These are phyloP conservation scores for Apocheima hispidaria DNA, from an alignment of 2,888 invertebrate species.

Conservation along the genomic window DNA sequence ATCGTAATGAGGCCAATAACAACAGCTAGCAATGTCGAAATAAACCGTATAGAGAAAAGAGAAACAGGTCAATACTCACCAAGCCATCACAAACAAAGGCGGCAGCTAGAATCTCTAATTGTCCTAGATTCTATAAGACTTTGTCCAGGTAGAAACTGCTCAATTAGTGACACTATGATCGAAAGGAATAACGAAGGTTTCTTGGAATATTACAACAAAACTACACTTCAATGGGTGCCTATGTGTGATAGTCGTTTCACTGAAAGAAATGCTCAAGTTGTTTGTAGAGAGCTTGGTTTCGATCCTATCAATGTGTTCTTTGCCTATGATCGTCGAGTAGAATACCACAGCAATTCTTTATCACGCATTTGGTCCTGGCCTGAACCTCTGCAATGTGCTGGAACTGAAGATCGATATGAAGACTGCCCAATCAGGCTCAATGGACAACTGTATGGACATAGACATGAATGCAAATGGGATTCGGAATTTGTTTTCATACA, in stretches of 20 bases:
- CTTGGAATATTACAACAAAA: conserved; percentile 97
- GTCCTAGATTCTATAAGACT: conserved; percentile 89
- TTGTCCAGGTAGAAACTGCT: conserved; percentile 91
- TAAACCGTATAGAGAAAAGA: conserved; percentile 72
- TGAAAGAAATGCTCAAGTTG: conserved; percentile 98
- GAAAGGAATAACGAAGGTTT: conserved; percentile 92
- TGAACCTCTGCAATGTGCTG: conserved; percentile 94
- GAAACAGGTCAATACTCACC: conserved; percentile 68
- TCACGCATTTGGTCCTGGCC: conserved; percentile 97
- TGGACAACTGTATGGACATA: conserved; percentile 94
- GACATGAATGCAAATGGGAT: conserved; percentile 95
- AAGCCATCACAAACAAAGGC: conserved; percentile 70
- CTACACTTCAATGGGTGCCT: conserved; percentile 98
- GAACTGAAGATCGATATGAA: conserved; percentile 91
- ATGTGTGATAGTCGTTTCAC: conserved; percentile 98
- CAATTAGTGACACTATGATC: conserved; percentile 82
- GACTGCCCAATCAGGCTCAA: conserved; percentile 95
- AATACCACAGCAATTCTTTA: conserved; percentile 95
- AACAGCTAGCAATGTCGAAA: conserved; percentile 65
- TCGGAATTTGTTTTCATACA: conserved; percentile 96
- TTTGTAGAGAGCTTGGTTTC: conserved; percentile 96
- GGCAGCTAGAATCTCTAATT: conserved; percentile 85
- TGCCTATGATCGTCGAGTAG: conserved; percentile 93
- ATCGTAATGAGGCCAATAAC: conserved; percentile 91
- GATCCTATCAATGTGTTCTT: conserved; percentile 96